These are phyloP conservation scores for Linhomoeus sp. DNA, from an alignment of 2,888 invertebrate species.

Conservation along the genomic window DNA sequence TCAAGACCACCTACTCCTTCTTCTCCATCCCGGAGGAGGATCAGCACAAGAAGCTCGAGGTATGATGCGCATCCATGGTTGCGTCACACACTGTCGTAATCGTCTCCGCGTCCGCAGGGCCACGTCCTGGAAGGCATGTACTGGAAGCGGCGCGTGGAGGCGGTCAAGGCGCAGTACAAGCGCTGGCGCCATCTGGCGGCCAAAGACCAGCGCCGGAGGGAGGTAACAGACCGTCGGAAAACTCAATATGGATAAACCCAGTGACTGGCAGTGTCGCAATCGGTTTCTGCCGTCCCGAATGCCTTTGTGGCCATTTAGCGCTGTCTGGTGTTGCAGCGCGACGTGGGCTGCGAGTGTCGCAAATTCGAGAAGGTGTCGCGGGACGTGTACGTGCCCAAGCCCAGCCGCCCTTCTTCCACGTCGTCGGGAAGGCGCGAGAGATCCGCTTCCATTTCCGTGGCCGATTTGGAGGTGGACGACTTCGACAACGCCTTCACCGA, in stretches of 20 bases:
- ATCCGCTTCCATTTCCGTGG: neutral
- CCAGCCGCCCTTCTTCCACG: neutral
- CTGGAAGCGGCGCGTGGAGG: slow-evolving; percentile 90
- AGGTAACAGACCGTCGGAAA: too few species aligned
- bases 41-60: slow-evolving; percentile 21
- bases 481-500: slow-evolving; percentile 31
- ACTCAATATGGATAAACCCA: too few species aligned
- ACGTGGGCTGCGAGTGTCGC: too few species aligned
- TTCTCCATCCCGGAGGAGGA: slow-evolving; percentile 28
- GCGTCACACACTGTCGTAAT: too few species aligned
- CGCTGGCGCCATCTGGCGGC: slow-evolving; percentile 70
- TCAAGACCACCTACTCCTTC: slow-evolving; percentile 23
- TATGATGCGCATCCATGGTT: neutral
- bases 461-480: slow-evolving; percentile 17
- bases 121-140: slow-evolving; percentile 96
- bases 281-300: too few species aligned
- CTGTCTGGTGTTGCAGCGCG: too few species aligned
- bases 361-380: too few species aligned
- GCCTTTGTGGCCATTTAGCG: too few species aligned
- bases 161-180: slow-evolving; percentile 94
- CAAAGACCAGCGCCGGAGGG: slow-evolving; percentile 9
- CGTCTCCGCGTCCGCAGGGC: slow-evolving; percentile 41
- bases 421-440: neutral
- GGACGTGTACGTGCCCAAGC: neutral
- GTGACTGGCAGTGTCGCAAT: slow-evolving; percentile 10